These are phyloP conservation scores for Lathamus discolor DNA, from an alignment of 2,113 vertebrate species.

Conservation along the genomic window DNA sequence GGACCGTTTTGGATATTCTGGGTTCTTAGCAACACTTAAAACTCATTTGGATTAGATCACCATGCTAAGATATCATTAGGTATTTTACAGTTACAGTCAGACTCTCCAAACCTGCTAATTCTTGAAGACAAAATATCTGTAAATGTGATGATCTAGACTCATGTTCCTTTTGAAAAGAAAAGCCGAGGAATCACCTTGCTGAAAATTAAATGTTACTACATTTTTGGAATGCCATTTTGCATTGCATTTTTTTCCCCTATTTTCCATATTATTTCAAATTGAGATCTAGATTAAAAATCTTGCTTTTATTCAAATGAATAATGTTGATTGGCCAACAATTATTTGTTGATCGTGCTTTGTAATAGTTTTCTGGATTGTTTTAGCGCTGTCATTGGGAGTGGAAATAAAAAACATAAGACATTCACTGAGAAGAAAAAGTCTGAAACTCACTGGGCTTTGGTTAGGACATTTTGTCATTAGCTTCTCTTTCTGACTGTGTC, in stretches of 20 bases:
- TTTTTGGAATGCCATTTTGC: not conserved
- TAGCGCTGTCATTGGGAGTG: constrained; percentile 8
- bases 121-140: not conserved
- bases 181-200: not conserved
- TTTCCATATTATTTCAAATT: constrained; percentile 25
- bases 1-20: not conserved
- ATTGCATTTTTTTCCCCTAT: not conserved
- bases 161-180: constrained; percentile 19
- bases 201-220: not conserved
- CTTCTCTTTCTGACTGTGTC: constrained; percentile 19
- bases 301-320: not conserved
- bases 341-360: not conserved
- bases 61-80: not conserved
- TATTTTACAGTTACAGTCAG: not conserved
- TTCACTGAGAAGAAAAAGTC: constrained; percentile 14
- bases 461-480: not conserved
- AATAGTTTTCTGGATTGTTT: not conserved
- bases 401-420: constrained; percentile 7
- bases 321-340: constrained; percentile 7
- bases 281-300: constrained; percentile 13
- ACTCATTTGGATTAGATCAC: not conserved
- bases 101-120: not conserved
- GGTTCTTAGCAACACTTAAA: not conserved
- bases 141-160: constrained; percentile 5
- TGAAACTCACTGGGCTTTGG: not conserved